phyloP scores from a whole-genome alignment of 1,140 invertebrate species.

The Tribolium madens region DNA sequence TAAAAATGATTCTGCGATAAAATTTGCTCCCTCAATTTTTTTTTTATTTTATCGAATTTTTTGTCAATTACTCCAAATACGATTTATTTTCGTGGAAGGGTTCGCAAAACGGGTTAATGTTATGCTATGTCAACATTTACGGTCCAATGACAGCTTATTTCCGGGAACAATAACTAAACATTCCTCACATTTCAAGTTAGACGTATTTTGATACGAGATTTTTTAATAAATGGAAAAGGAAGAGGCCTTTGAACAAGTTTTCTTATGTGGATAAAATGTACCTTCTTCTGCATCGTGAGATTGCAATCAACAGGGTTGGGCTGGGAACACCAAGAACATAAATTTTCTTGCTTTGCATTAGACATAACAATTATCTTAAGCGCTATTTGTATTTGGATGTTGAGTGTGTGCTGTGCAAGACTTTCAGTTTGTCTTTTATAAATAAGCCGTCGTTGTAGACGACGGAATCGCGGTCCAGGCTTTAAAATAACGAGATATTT shows the following conservation, averaged over 20 bases:
- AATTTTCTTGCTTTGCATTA: constrained; percentile 7
- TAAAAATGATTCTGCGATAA: background rate
- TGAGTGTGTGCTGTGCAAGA: constrained; percentile 38
- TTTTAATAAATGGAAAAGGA: background rate
- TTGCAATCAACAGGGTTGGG: constrained; percentile 46
- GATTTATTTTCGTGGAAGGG: background rate
- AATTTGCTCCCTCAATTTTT: no score
- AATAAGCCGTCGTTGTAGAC: constrained; percentile 39
- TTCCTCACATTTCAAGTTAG: constrained; percentile 12
- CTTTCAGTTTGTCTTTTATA: constrained; percentile 27
- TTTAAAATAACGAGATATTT: constrained; percentile 41
- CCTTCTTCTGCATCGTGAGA: background rate
- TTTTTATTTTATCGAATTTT: background rate
- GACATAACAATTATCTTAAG: constrained; percentile 12
- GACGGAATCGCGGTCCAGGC: constrained; percentile 45
- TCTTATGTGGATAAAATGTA: background rate
- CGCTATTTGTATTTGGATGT: constrained; percentile 35
- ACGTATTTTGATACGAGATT: constrained; percentile 18
- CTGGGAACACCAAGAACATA: constrained; percentile 44
- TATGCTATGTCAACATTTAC: constrained; percentile 10
- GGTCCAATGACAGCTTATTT: constrained; percentile 23
- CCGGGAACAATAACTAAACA: background rate
- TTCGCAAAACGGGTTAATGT: constrained; percentile 45
- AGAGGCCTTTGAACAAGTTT: constrained; percentile 5
- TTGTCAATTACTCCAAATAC: background rate